Conservation (phyloP, 2,888 invertebrate genomes). For the Pyrocoelia pectoralis region DNA sequence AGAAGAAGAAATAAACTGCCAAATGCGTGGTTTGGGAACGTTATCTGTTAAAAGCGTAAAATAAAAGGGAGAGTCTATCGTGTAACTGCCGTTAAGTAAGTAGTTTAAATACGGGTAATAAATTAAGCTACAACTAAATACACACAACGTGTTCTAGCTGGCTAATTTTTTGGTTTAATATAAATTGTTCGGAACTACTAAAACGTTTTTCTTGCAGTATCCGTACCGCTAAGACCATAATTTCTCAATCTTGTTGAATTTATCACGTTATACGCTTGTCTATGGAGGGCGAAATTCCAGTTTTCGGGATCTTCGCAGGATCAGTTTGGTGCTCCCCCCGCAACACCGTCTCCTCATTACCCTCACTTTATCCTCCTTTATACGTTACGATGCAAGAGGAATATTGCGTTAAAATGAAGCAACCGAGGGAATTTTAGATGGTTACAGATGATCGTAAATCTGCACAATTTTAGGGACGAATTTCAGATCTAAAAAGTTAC, state of each 20-base stretch:
- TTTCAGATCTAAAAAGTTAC: constrained; percentile 33
- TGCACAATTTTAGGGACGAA: constrained; percentile 30
- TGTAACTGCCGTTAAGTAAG: constrained; percentile 11
- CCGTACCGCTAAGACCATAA: constrained; percentile 41
- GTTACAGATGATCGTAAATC: constrained; percentile 31
- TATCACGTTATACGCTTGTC: constrained; percentile 39
- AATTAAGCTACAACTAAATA: constrained; percentile 11
- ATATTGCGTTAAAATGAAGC: constrained; percentile 34
- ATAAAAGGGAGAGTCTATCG: not conserved
- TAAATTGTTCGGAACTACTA: constrained; percentile 35
- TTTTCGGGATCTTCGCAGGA: constrained; percentile 21
- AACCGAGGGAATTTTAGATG: constrained; percentile 31
- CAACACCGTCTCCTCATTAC: constrained; percentile 25
- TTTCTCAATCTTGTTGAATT: constrained; percentile 45
- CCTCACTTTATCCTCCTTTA: constrained; percentile 18
- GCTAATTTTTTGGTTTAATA: constrained; percentile 32
- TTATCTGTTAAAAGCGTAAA: not conserved
- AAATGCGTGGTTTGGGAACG: not conserved
- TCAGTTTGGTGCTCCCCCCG: constrained; percentile 22
- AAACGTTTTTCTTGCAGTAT: constrained; percentile 33
- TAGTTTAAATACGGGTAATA: constrained; percentile 16
- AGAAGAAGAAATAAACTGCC: not conserved
- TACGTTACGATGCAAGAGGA: constrained; percentile 31
- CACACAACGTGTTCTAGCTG: constrained; percentile 18
- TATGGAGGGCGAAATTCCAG: constrained; percentile 23